Conservation (phyloP, 2,113 vertebrate genomes). For the Eleginops maclovinus region DNA sequence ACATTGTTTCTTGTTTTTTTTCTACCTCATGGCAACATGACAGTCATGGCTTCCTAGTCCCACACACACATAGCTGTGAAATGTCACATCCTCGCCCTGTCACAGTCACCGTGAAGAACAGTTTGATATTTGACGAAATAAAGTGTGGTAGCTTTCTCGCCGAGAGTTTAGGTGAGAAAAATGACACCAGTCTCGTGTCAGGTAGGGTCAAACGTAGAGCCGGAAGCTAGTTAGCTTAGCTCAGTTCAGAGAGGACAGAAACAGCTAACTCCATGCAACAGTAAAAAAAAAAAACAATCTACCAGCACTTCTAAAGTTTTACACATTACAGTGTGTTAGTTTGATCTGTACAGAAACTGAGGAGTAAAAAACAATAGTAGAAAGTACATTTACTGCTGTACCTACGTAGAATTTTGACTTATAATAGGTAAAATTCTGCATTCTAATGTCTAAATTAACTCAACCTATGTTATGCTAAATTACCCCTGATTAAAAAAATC, state of each 20-base stretch:
- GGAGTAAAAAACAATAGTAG: not conserved
- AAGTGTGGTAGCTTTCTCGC: not conserved
- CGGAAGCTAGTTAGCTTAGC: not conserved
- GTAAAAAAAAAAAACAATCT: not conserved
- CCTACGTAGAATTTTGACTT: not conserved
- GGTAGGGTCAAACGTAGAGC: not conserved
- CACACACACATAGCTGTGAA: slow-evolving; percentile 26
- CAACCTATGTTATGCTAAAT: too few species aligned
- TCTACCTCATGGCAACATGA: slow-evolving; percentile 37
- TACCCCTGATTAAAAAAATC: too few species aligned
- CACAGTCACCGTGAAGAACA: not conserved
- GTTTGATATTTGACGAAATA: not conserved
- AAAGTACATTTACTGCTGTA: not conserved
- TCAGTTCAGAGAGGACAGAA: not conserved
- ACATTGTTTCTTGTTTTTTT: slow-evolving; percentile 46
- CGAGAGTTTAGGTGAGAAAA: not conserved
- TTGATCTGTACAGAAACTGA: not conserved
- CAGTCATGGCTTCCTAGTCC: slow-evolving; percentile 7
- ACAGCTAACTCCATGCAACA: not conserved
- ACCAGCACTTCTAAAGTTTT: not conserved
- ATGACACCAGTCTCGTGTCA: not conserved
- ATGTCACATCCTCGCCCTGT: slow-evolving; percentile 23
- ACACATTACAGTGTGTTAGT: not conserved
- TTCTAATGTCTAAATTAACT: too few species aligned
- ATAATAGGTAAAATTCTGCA: too few species aligned